Percentiles rank a stretch among this genome's conserved stretches.
Evolutionary conservation across 2,113 vertebrate species (phyloP).

Genomic region (Odontesthes bonariensis): DNA sequence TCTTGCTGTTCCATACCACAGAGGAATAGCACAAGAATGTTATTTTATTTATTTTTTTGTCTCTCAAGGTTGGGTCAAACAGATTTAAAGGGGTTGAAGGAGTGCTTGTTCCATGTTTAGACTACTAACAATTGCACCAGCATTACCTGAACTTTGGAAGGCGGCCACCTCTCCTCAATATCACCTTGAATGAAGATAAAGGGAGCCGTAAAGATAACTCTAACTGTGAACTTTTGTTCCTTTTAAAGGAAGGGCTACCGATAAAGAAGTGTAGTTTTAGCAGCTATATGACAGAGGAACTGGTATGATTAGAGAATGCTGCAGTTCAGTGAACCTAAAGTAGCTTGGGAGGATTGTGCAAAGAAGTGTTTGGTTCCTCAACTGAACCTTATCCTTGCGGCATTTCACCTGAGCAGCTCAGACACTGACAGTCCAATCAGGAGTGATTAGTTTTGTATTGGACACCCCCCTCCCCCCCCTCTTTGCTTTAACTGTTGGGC

Average conservation of each 20-base stretch:
- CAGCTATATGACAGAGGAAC: conserved; percentile 1
- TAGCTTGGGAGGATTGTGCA: background rate
- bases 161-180: conserved; percentile 15
- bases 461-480: background rate
- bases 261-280: conserved; percentile 2
- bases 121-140: conserved; percentile 49
- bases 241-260: conserved; percentile 2
- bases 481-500: conserved; percentile 8
- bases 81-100: background rate
- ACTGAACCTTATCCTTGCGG: background rate
- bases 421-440: conserved; percentile 5
- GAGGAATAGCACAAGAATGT: background rate
- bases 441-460: background rate
- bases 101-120: conserved; percentile 26
- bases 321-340: background rate
- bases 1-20: conserved; percentile 15
- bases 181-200: conserved; percentile 59
- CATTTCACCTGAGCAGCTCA: background rate
- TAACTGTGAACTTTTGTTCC: conserved; percentile 19
- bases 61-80: conserved; percentile 35
- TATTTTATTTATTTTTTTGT: background rate
- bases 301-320: background rate
- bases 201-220: conserved; percentile 45
- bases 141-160: conserved; percentile 33
- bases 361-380: background rate